phyloP scores from a whole-genome alignment of 2,888 invertebrate species.

The Meghimatium bilineatum region DNA sequence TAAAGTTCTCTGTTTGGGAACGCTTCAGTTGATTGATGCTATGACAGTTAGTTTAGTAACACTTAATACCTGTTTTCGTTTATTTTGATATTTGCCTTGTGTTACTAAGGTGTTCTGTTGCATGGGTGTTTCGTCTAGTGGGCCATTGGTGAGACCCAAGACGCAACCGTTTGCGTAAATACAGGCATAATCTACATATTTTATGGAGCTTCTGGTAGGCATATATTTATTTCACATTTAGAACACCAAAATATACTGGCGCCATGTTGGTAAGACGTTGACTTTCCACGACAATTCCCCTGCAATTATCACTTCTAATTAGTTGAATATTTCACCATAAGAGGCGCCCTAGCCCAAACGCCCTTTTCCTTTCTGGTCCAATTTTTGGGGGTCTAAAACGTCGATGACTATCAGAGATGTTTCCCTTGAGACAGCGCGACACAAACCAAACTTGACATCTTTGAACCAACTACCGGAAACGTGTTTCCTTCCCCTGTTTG shows the following conservation, averaged over 20 bases:
- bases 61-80: no score
- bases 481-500: constrained; percentile 17
- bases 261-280: background rate
- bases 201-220: no score
- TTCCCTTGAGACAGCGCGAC: constrained; percentile 38
- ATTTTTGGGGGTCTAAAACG: background rate
- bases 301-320: constrained; percentile 27
- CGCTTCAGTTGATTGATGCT: no score
- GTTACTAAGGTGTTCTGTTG: no score
- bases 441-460: constrained; percentile 35
- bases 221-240: no score
- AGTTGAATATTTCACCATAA: background rate
- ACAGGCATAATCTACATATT: no score
- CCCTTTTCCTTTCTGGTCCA: background rate
- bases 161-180: no score
- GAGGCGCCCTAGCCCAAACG: background rate
- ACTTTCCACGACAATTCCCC: background rate
- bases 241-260: background rate
- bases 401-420: constrained; percentile 23
- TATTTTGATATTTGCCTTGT: no score
- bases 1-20: no score
- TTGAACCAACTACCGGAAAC: constrained; percentile 38
- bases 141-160: no score
- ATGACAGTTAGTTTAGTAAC: no score
- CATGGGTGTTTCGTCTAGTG: no score